Evolutionary conservation across 2,113 vertebrate genomes (phyloP).

Genomic region (Antennarius striatus): DNA sequence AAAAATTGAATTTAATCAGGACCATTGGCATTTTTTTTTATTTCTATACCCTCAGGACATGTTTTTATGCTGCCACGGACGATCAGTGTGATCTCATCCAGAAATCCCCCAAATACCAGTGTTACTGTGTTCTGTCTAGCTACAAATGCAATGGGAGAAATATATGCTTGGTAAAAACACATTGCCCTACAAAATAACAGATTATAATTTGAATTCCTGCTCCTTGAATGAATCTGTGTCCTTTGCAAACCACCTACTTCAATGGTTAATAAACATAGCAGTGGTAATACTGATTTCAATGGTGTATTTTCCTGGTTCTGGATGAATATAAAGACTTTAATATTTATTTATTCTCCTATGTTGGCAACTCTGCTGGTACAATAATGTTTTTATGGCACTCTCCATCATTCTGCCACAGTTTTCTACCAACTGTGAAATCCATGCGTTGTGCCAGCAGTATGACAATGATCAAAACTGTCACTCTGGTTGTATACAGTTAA

Average conservation of each 20-base stretch:
- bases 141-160: too few species aligned
- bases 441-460: slow-evolving; percentile 31
- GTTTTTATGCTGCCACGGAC: too few species aligned
- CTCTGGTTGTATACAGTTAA: slow-evolving; percentile 1
- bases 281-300: neutral
- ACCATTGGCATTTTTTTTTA: slow-evolving; percentile 4
- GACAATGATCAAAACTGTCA: slow-evolving; percentile 22
- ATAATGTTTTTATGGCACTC: slow-evolving; percentile 2
- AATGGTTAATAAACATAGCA: slow-evolving; percentile 2
- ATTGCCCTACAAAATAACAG: neutral
- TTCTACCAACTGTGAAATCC: slow-evolving; percentile 43
- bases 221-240: too few species aligned
- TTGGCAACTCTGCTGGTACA: slow-evolving; percentile 6
- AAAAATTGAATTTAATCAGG: too few species aligned
- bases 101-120: too few species aligned
- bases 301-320: too few species aligned
- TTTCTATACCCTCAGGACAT: slow-evolving; percentile 9
- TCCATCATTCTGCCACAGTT: slow-evolving; percentile 2
- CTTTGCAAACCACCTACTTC: neutral
- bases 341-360: neutral
- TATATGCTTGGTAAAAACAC: too few species aligned
- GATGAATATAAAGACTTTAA: too few species aligned
- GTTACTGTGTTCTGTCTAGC: too few species aligned
- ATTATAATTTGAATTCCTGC: neutral
- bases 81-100: too few species aligned